Conservation (phyloP, 2,797 vertebrate species). For the Phrynocephalus vlangalii region DNA sequence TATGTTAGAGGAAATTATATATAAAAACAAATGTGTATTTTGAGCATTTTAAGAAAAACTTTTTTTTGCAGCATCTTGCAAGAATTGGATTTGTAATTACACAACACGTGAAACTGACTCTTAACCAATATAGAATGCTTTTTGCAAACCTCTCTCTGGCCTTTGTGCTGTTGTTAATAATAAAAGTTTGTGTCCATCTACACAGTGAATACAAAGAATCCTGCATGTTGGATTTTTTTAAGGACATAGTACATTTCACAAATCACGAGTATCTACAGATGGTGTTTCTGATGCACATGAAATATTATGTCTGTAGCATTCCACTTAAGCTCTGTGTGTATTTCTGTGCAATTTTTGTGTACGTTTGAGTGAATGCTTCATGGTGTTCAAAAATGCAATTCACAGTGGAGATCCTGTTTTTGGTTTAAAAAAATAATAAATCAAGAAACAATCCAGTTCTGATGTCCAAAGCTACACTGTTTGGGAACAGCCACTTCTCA, state of each 20-base stretch:
- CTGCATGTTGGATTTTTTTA: not conserved
- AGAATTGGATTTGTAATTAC: not conserved
- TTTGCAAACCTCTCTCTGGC: not conserved
- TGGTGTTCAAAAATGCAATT: not conserved
- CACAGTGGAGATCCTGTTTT: not conserved
- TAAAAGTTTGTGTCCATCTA: not conserved
- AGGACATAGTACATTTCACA: not conserved
- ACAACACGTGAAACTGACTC: not conserved
- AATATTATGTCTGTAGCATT: not conserved
- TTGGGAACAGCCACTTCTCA: not conserved
- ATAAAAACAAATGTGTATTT: not conserved
- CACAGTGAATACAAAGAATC: not conserved
- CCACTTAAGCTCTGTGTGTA: too few species aligned
- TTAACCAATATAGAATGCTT: not conserved
- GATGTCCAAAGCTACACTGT: not conserved
- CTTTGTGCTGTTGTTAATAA: fast-evolving
- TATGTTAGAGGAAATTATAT: not conserved
- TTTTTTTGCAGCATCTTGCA: too few species aligned
- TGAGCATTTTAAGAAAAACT: too few species aligned
- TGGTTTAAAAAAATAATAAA: too few species aligned
- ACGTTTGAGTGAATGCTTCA: not conserved
- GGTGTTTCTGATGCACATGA: not conserved
- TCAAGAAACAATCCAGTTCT: not conserved
- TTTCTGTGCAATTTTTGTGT: not conserved
- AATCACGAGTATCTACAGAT: not conserved